Conservation (phyloP, 2,797 vertebrate genomes). For the Phataginus tetradactyla region DNA sequence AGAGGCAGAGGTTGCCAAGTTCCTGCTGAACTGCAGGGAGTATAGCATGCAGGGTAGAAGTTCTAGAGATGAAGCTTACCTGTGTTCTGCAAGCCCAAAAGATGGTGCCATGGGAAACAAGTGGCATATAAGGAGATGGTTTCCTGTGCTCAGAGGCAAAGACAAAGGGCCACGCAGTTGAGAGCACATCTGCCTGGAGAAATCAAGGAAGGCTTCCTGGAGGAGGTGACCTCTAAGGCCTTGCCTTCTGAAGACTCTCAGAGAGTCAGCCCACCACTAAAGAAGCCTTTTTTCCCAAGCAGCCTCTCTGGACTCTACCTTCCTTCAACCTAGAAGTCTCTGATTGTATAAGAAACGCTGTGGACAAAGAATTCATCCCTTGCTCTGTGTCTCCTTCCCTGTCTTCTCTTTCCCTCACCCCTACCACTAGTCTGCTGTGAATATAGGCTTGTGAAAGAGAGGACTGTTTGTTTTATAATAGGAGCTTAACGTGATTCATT, state of each 20-base stretch:
- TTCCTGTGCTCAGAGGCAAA: not conserved
- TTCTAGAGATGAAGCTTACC: not conserved
- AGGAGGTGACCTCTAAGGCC: not conserved
- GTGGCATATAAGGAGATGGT: not conserved
- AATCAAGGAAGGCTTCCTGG: not conserved
- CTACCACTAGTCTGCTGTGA: not conserved
- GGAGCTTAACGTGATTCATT: slow-evolving; percentile 77
- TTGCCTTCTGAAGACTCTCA: not conserved
- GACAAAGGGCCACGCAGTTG: not conserved
- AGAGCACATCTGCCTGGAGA: not conserved
- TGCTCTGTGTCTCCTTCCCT: not conserved
- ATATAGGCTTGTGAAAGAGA: slow-evolving; percentile 66
- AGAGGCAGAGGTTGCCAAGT: not conserved
- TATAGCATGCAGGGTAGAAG: no score
- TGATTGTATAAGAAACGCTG: not conserved
- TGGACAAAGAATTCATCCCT: not conserved
- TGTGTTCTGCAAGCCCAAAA: not conserved
- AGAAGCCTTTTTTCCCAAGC: not conserved
- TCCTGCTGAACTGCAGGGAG: not conserved
- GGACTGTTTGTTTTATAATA: slow-evolving; percentile 79
- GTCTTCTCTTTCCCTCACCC: not conserved
- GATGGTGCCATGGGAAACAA: not conserved
- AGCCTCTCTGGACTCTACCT: not conserved
- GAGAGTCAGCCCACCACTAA: not conserved
- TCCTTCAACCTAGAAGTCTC: not conserved